Evolutionary conservation across 2,888 invertebrate genomes (phyloP).

Genomic region (Chirona hameri): DNA sequence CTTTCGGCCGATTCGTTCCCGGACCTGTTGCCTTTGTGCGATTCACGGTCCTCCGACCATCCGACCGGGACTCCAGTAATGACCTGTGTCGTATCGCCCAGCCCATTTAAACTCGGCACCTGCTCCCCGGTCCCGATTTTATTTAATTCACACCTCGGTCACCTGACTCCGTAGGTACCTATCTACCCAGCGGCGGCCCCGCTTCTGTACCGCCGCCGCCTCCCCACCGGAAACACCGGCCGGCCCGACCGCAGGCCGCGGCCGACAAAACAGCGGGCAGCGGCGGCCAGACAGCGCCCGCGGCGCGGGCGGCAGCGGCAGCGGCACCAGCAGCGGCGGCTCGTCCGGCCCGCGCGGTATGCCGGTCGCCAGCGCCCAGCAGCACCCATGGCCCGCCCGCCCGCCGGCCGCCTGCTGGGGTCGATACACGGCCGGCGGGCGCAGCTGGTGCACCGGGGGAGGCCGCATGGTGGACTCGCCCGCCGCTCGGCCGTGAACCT

Average conservation of each 20-base stretch:
- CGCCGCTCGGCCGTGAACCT: conserved; percentile 7
- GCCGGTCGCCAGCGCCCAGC: background rate
- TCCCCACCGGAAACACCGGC: background rate
- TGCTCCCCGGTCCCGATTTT: too few species aligned
- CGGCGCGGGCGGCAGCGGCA: too few species aligned
- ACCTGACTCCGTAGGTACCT: too few species aligned
- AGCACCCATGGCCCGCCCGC: background rate
- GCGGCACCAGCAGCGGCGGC: too few species aligned
- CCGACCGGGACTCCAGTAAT: too few species aligned
- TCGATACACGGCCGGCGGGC: conserved; percentile 6
- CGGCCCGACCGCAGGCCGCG: background rate
- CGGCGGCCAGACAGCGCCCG: background rate
- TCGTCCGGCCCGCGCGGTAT: background rate
- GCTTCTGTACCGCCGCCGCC: background rate
- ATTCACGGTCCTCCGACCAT: too few species aligned
- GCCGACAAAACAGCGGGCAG: background rate
- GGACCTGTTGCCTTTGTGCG: too few species aligned
- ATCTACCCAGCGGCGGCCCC: too few species aligned
- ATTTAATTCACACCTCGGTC: too few species aligned
- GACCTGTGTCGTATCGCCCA: background rate
- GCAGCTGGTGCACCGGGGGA: background rate
- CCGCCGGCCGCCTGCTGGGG: background rate
- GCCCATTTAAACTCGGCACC: background rate
- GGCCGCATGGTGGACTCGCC: background rate
- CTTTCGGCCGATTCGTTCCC: too few species aligned